Evolutionary conservation across 2,113 vertebrate genomes (phyloP), one percentile per base, ranked within the genome.

Genomic region (Megaceryle torquata): DNA sequence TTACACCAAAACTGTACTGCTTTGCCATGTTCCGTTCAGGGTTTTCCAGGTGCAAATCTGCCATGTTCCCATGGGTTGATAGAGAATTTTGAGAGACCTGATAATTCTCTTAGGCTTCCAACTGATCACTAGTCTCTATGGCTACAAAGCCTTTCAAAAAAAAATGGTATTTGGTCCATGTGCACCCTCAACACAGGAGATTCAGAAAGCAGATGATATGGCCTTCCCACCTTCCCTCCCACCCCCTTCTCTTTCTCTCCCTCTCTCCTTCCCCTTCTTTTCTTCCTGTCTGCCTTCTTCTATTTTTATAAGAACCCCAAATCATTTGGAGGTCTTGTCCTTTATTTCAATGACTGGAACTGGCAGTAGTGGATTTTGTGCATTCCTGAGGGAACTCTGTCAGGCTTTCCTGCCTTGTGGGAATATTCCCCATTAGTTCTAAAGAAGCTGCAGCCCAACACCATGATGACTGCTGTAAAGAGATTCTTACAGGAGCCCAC

Each of bases 21-120:
- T 93, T 59, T 63, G 33, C 44, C 1, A 0, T 20, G 17, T 31
- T 71, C 41, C 39, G 19, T 22, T 75, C 5, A 0, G 15, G 41
- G 48, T 48, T 89, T 85, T 85, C 56, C 61, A 75, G 26, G 63
- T 3, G 41, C 39, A 76, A 76, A 68, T 90, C 77, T 84, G 69
- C 28, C 37, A 39, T 5, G 3, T 53, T 86, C 28, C 46, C 0
- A 0, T 15, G 57, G 33, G 25, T 13, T 67, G 21, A 59, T 0
- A 28, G n/a, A 78, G 43, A 78, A 61, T 84, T 90, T 56, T 3
- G 15, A 68, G 33, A 81, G 3, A 81, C 19, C 3, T 35, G 31
- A 4, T 72, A 35, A 69, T 86, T 86, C 31, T 48, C 35, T 65
- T 50, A 78, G 57, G 44, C 6, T 83, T 21, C 21, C 35, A 60